Base-by-base conservation (phyloP, 2,888 invertebrate species). In the Lacanobia oleracea region DNA sequence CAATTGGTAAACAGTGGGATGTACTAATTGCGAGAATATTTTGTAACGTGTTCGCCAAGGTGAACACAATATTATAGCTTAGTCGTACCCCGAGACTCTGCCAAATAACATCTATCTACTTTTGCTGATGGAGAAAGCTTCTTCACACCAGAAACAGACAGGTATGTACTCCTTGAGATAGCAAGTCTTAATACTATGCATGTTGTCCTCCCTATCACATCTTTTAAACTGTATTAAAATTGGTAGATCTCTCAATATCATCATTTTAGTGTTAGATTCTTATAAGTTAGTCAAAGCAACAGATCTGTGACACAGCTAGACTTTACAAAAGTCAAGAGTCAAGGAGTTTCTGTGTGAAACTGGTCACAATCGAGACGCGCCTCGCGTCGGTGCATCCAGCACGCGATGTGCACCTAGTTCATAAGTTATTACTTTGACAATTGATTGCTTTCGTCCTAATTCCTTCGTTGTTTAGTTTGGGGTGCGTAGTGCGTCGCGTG, bases 1-100 rank as follows among this genome's bases (percentile, higher is more conserved):
- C 66, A 71, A 70, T 71, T 66, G 76, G 70, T 66, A 57, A 75
- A 80, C 76, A 80, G 80, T 80, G 65, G 81, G 79, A 79, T 80
- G 81, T 72, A 79, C 81, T 76, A 63, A 79, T 80, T 76, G 76
- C 79, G 60, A 59, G 79, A 68, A 61, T 68, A 75, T 72, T 71
- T 75, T 67, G 69, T 48, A 73, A 77, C 40, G 40, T 33, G 59
- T 40, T 40, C 79, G 54, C 65, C 73, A 75, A 79, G 64, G 81
- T 80, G 67, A 83, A 59, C 62, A 72, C 67, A 62, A 65, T 21
- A 66, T 71, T 68, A 63, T 57, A 64, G 70, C 53, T 79, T 77
- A 80, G 81, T 79, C 62, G 60, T 43, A 53, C 14, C 33, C 21
- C 37, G 67, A 50, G 63, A 43, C 72, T 71, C 48, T 37, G 40